Conservation (phyloP, 2,113 vertebrate species). For the Nipponia nippon region DNA sequence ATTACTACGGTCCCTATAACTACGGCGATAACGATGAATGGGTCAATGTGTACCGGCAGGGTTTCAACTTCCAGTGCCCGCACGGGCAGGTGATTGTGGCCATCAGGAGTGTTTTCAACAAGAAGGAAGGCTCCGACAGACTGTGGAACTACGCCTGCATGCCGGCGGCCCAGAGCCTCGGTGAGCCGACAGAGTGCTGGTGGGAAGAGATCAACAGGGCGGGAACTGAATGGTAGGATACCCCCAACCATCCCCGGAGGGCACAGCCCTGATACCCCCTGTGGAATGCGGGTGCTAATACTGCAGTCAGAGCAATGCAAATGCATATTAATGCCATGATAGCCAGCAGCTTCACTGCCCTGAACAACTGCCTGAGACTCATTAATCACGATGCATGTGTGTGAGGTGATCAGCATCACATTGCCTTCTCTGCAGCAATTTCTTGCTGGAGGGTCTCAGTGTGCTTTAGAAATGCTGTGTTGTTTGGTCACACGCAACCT, state of each 20-base stretch:
- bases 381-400: neutral
- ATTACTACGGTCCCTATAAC: slow-evolving; percentile 70
- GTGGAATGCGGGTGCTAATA: neutral
- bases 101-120: slow-evolving; percentile 87
- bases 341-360: neutral
- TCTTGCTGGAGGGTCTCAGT: neutral
- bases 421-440: neutral
- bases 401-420: neutral
- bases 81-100: slow-evolving; percentile 91
- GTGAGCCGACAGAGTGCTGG: slow-evolving; percentile 94
- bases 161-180: slow-evolving; percentile 82
- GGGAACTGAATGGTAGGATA: slow-evolving; percentile 90
- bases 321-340: neutral
- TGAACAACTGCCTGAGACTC: neutral
- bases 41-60: slow-evolving; percentile 88
- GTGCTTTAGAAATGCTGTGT: neutral
- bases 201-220: slow-evolving; percentile 97
- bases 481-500: neutral
- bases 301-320: neutral
- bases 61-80: slow-evolving; percentile 96
- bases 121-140: slow-evolving; percentile 88
- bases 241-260: neutral
- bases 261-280: neutral
- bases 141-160: slow-evolving; percentile 94
- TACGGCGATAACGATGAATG: slow-evolving; percentile 85